phyloP scores from a whole-genome alignment of 1,140 invertebrate species.

The Dinothrombium tinctorium region DNA sequence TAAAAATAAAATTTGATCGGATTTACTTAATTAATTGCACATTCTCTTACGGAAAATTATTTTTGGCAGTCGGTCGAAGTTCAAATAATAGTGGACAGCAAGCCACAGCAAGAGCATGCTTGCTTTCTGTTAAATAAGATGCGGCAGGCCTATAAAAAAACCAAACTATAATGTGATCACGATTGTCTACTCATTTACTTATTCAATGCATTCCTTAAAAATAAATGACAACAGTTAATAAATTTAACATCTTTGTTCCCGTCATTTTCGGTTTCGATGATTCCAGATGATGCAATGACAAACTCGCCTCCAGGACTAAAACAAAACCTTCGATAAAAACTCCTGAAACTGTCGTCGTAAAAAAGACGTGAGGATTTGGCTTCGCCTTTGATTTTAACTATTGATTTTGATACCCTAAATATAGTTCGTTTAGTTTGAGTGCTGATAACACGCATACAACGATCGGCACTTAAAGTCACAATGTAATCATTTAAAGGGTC shows the following conservation, averaged over 20 bases:
- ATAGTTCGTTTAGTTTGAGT: not conserved
- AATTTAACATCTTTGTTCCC: conserved; percentile 17
- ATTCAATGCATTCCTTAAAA: conserved; percentile 35
- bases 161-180: no score
- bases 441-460: conserved; percentile 26
- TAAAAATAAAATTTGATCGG: conserved; percentile 24
- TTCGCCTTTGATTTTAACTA: not conserved
- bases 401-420: conserved; percentile 32
- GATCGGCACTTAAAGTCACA: conserved; percentile 51
- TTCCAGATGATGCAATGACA: conserved; percentile 42
- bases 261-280: conserved; percentile 5
- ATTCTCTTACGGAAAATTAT: conserved; percentile 6
- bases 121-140: conserved; percentile 47
- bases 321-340: conserved; percentile 62
- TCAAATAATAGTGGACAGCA: conserved; percentile 56
- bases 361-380: conserved; percentile 29
- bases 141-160: conserved; percentile 41
- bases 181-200: conserved; percentile 31
- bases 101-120: conserved; percentile 48
- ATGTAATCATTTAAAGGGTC: conserved; percentile 59
- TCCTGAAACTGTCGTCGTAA: conserved; percentile 80
- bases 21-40: not conserved
- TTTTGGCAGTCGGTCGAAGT: conserved; percentile 21
- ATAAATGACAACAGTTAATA: conserved; percentile 50
- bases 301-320: conserved; percentile 74